phyloP scores from a whole-genome alignment of 2,113 vertebrate genomes.

The Pithys albifrons region DNA sequence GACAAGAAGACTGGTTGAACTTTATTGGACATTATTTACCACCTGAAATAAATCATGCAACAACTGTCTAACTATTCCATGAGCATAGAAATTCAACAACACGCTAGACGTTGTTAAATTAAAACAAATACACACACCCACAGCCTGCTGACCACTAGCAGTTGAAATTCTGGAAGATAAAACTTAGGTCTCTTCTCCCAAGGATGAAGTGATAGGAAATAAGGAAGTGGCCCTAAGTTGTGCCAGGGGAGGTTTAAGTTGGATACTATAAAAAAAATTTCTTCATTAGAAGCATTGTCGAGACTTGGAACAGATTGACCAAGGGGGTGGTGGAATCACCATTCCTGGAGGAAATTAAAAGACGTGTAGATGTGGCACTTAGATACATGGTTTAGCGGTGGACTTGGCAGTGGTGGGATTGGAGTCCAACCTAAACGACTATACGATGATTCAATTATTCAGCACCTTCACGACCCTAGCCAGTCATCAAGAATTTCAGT shows the following conservation, averaged over 20 bases:
- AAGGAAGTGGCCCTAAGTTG: background rate
- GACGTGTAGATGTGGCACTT: background rate
- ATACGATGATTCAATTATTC: background rate
- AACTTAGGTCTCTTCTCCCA: background rate
- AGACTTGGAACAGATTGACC: background rate
- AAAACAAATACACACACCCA: background rate
- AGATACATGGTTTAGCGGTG: background rate
- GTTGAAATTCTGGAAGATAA: background rate
- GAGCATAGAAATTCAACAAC: background rate
- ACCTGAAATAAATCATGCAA: background rate
- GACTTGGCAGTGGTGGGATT: background rate
- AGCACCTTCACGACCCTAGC: background rate
- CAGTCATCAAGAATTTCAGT: background rate
- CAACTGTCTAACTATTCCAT: background rate
- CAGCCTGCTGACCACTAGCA: background rate
- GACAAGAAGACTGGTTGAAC: background rate
- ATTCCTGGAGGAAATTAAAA: background rate
- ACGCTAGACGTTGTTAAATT: background rate
- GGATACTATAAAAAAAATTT: background rate
- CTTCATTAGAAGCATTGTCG: accelerated
- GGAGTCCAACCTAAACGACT: background rate
- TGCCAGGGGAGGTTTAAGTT: background rate
- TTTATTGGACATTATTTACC: background rate
- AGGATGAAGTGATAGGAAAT: background rate
- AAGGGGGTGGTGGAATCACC: background rate